Conservation (phyloP, 2,888 invertebrate species). For the Laspeyria flexula region DNA sequence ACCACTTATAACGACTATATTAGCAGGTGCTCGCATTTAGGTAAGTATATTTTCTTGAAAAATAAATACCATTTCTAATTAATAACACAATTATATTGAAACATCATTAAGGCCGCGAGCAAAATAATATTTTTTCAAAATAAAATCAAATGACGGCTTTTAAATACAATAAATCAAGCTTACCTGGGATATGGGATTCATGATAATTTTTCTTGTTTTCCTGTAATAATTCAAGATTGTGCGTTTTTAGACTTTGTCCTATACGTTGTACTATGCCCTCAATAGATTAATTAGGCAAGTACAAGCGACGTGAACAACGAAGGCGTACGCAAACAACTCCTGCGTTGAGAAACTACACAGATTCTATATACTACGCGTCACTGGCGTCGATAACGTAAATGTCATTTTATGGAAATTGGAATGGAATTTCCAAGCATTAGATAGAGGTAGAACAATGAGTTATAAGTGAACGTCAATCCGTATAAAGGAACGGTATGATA, state of each 20-base stretch:
- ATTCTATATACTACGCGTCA: neutral
- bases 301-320: neutral
- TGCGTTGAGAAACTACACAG: constrained; percentile 25
- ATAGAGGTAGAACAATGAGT: too few relatives aligned
- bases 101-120: neutral
- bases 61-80: too few relatives aligned
- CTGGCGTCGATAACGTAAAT: neutral
- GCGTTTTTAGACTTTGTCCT: constrained; percentile 25
- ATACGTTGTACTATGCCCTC: neutral
- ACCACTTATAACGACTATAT: too few relatives aligned
- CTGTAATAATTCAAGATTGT: neutral
- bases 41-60: too few relatives aligned
- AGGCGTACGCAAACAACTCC: constrained; percentile 21
- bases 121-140: too few relatives aligned
- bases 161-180: constrained; percentile 36
- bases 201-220: constrained; percentile 26
- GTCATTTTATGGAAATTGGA: neutral
- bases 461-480: too few relatives aligned
- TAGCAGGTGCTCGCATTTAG: too few relatives aligned
- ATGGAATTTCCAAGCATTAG: too few relatives aligned
- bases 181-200: constrained; percentile 70
- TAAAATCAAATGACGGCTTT: too few relatives aligned
- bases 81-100: too few relatives aligned
- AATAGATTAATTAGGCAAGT: neutral
- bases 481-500: too few relatives aligned